Percentiles rank a stretch among this genome's conserved stretches.
phyloP scores from a whole-genome alignment of 1,140 invertebrate species.

The Tetragonula clypearis region DNA sequence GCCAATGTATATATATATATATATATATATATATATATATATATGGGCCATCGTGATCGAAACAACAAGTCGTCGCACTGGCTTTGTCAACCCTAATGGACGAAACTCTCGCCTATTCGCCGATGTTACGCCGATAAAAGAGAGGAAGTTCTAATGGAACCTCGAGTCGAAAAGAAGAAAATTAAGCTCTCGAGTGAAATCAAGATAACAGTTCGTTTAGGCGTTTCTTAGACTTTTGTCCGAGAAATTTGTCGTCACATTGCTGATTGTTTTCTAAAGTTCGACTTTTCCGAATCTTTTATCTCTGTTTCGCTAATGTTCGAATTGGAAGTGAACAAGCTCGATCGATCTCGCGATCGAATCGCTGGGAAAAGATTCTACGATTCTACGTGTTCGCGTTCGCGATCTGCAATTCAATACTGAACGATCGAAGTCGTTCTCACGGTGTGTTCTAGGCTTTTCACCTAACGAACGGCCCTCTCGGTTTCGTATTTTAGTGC shows the following conservation, averaged over 20 bases:
- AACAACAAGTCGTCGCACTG: neutral
- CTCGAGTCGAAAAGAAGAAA: neutral
- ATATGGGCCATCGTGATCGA: constrained; percentile 27
- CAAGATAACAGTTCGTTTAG: neutral
- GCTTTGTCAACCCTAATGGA: neutral
- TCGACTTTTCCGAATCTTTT: neutral
- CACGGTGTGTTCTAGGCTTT: constrained; percentile 4
- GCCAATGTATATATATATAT: too few species aligned
- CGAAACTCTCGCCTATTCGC: neutral
- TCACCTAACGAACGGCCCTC: constrained; percentile 24
- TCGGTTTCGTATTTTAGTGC: too few species aligned
- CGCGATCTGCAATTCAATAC: constrained; percentile 58
- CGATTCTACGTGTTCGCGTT: constrained; percentile 32
- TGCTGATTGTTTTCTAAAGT: neutral
- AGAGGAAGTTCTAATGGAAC: neutral
- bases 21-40: constrained; percentile 8
- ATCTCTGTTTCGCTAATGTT: too few species aligned
- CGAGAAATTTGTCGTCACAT: neutral
- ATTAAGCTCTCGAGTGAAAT: neutral
- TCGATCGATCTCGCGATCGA: neutral
- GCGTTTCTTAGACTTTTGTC: neutral
- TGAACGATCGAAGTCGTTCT: constrained; percentile 35
- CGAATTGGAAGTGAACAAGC: neutral
- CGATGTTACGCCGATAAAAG: too few species aligned
- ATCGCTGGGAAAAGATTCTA: neutral